Percentiles rank a stretch among this genome's conserved stretches.
Conservation (phyloP, 64 coral and sea anemone species). For the Porites lutea region DNA sequence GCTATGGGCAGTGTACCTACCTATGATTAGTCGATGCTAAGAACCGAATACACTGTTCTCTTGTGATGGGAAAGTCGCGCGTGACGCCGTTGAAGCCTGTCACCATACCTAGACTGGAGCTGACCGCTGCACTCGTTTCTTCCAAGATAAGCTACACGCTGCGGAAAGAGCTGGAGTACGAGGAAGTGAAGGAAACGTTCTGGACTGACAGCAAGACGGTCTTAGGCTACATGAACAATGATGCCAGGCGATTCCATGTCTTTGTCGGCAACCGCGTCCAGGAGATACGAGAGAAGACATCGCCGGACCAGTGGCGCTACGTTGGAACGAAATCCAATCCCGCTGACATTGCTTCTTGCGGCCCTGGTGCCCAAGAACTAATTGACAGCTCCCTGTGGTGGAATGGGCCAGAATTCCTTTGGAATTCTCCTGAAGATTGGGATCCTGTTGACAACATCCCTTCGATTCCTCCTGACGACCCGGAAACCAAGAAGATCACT, state of each 20-base stretch:
- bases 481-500: too few relatives aligned
- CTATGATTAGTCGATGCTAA: neutral
- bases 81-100: constrained; percentile 16
- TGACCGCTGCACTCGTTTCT: neutral
- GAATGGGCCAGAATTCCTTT: constrained; percentile 1
- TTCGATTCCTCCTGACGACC: neutral
- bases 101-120: constrained; percentile 11
- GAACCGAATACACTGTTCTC: neutral
- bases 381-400: neutral
- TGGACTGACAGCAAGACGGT: too few relatives aligned
- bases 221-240: too few relatives aligned
- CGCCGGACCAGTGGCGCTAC: constrained; percentile 10
- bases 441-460: neutral
- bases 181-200: too few relatives aligned
- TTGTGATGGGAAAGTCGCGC: neutral
- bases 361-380: neutral
- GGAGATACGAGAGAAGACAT: neutral
- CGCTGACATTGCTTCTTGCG: neutral
- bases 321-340: constrained; percentile 9
- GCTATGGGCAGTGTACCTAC: constrained; percentile 15
- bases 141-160: neutral
- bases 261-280: constrained; percentile 9
- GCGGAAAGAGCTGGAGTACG: neutral
- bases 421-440: neutral
- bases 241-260: constrained; percentile 2